phyloP scores from a whole-genome alignment of 2,888 invertebrate species.

The Cosmopolites sordidus region DNA sequence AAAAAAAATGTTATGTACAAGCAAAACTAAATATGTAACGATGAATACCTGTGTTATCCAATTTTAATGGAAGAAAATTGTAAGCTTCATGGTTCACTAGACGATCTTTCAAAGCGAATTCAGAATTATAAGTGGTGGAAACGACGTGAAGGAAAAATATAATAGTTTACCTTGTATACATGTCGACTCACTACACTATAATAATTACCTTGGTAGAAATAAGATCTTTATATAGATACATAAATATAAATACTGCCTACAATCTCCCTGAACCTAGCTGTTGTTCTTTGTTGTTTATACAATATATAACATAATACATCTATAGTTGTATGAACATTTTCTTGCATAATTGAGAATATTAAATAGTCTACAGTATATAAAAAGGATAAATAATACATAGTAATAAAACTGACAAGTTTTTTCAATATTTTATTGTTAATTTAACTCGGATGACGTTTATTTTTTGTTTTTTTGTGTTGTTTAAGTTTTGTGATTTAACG shows the following conservation, averaged over 20 bases:
- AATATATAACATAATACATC: background rate
- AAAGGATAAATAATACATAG: no score
- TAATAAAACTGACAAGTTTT: no score
- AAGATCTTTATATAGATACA: slow-evolving; percentile 36
- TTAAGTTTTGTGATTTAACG: no score
- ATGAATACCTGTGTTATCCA: no score
- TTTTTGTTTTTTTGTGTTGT: no score
- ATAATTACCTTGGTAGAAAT: slow-evolving; percentile 39
- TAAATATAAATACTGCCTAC: slow-evolving; percentile 12
- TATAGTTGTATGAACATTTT: background rate
- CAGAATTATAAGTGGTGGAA: slow-evolving; percentile 23
- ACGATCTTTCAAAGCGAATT: slow-evolving; percentile 9
- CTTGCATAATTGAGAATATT: background rate
- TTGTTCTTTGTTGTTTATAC: slow-evolving; percentile 12
- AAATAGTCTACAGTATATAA: background rate
- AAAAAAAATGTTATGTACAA: no score
- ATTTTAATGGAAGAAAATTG: no score
- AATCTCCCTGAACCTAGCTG: slow-evolving; percentile 19
- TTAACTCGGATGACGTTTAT: no score
- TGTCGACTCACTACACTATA: slow-evolving; percentile 34
- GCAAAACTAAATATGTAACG: no score
- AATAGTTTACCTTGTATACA: slow-evolving; percentile 33
- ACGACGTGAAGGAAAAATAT: slow-evolving; percentile 18
- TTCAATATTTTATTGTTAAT: no score
- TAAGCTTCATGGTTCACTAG: slow-evolving; percentile 19